Evolutionary conservation across 1,140 invertebrate genomes (phyloP), one percentile per base, ranked within the genome.

Genomic region (Wasmannia auropunctata): DNA sequence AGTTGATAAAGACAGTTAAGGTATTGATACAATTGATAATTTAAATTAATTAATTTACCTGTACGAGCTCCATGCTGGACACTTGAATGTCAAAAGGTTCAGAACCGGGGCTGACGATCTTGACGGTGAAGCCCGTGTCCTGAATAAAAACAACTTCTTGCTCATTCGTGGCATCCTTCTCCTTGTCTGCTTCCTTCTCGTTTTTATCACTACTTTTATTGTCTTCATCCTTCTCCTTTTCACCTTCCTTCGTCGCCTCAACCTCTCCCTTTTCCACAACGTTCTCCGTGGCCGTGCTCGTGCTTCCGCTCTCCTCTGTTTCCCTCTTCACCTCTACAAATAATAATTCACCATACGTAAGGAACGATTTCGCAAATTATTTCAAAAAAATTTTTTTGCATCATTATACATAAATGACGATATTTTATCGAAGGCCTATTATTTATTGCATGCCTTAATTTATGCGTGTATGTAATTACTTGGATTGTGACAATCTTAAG

Each of bases 51-150:
- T 34, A 6, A 2, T 6, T 87, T 93, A 94, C 94, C 91, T 99
- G 99, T 0, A 99, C 99, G 54, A 99, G 95, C 94, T 99, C 99
- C 98, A 99, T 98, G 93, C 98, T 99, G 16, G 98, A 99, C 2
- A 99, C 98, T 95, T 99, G 98, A 92, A 99, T 98, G 92, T 99
- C 98, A 94, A 99, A 97, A 5, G 98, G 96, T 90, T 99, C 98
- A 6, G 98, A 96, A 11, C 98, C 98, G 11, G 98, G 98, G 87
- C 98, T 98, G 51, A 97, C 96, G 88, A 99, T 98, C 95, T 98
- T 98, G 1, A 99, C 97, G 72, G 97, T 98, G 92, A 99, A 99
- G 51, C 98, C 98, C 93, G 98, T 96, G 93, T 99, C 98, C 94
- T 99, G 98, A 90, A 99, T 98, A 75, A 99, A 97, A 49, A 99